Evolutionary conservation across 2,888 invertebrate genomes (phyloP), one percentile per base, ranked within the genome.

Genomic region (Pachycephus smyrnensis): DNA sequence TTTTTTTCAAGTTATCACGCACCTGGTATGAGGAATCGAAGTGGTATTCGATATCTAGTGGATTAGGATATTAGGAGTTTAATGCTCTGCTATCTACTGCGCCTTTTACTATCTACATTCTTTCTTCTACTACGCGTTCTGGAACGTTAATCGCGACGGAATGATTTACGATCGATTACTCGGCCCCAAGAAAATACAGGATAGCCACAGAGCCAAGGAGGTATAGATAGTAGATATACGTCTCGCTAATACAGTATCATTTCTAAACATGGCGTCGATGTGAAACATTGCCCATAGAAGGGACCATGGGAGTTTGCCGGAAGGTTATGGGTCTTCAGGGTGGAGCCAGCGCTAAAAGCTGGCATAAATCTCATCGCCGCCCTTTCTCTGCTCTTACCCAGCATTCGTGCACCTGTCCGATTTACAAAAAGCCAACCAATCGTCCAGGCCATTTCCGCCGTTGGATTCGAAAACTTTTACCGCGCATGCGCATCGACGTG

Each of bases 271-370:
- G 55, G 55, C 55, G 55, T 23, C 55, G 55, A 55, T 23, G 55
- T 55, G 55, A 55, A 55, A 15, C 55, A 55, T 55, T 55, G 23
- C 55, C 55, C 23, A 23, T 23, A 55, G 23, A 33, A 71, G 31
- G 31, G 71, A 71, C 32, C 11, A 30, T 75, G 12, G 30, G 68
- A 75, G 69, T 76, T 76, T 73, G n/a, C 76, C 69, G 32, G 75
- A 73, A 77, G 80, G 78, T 78, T 76, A 77, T 15, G 71, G 33
- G 71, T 71, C 55, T 55, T 55, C 76, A 73, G 76, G 80, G 80
- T 77, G 80, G 80, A 80, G 76, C 77, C 68, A 33, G 75, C 37
- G 80, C 78, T 81, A 81, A 81, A 81, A 81, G 81, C 81, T 77
- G 78, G 75, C 75, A 81, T 81, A 81, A 81, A 81, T 81, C 81